These are phyloP conservation scores for Heterodera schachtii DNA, from an alignment of 1,140 invertebrate genomes.

Conservation along the genomic window DNA sequence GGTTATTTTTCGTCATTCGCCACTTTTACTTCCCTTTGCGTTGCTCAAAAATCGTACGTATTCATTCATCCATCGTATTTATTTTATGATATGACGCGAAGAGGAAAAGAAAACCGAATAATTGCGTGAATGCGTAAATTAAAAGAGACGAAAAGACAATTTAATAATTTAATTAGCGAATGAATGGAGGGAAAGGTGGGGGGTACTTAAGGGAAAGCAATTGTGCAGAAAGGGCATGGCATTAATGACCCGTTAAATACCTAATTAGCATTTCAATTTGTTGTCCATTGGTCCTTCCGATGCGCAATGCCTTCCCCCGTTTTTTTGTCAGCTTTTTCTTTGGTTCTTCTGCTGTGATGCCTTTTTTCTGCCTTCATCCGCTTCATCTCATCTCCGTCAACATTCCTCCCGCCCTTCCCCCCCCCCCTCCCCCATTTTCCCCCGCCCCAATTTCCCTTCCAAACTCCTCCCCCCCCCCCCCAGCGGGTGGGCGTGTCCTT, in stretches of 20 bases:
- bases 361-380: too few relatives aligned
- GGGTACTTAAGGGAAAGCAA: background rate
- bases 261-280: too few relatives aligned
- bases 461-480: background rate
- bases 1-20: too few relatives aligned
- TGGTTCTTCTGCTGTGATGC: too few relatives aligned
- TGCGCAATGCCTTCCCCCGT: too few relatives aligned
- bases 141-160: background rate
- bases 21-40: background rate
- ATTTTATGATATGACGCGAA: too few relatives aligned
- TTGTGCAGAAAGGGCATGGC: background rate
- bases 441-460: background rate
- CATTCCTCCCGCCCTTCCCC: too few relatives aligned
- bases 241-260: too few relatives aligned
- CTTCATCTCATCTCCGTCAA: too few relatives aligned
- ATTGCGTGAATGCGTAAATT: background rate
- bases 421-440: background rate
- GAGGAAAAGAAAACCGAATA: background rate
- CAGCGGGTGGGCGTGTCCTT: background rate
- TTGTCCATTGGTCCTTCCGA: too few relatives aligned
- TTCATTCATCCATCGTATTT: background rate
- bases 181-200: background rate
- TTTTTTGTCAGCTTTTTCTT: too few relatives aligned
- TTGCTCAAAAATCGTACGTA: too few relatives aligned
- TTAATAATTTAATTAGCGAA: background rate